These are phyloP conservation scores for Cnemophilus loriae DNA, from an alignment of 2,113 vertebrate genomes.

Conservation along the genomic window DNA sequence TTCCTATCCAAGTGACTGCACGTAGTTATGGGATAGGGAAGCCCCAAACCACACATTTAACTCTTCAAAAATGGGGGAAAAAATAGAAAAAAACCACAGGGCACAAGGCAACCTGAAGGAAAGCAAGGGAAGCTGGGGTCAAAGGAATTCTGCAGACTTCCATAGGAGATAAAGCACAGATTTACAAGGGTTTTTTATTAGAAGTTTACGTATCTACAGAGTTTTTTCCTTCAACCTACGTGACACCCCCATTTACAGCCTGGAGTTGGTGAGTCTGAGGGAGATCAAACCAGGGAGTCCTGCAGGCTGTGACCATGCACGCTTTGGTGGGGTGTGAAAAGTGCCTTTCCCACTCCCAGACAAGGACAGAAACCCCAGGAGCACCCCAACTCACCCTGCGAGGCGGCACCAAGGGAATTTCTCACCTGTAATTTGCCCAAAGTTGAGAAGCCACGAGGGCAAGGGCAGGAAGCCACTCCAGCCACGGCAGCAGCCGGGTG, in stretches of 20 bases:
- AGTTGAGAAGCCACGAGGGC: slow-evolving; percentile 76
- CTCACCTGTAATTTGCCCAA: slow-evolving; percentile 86
- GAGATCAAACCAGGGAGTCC: background rate
- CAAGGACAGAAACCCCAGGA: background rate
- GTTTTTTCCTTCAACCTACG: background rate
- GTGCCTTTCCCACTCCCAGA: background rate
- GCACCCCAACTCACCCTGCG: accelerated
- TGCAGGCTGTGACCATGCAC: background rate
- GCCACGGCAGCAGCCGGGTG: slow-evolving; percentile 49
- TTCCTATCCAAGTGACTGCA: background rate
- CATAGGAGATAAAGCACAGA: background rate
- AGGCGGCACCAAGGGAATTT: background rate
- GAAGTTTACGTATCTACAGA: accelerated
- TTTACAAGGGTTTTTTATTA: background rate
- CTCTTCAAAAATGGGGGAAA: background rate
- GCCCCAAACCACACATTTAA: background rate
- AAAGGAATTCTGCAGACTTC: background rate
- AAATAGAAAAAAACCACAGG: background rate
- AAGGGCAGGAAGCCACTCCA: slow-evolving; percentile 81
- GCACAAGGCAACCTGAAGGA: background rate
- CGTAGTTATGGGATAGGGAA: background rate
- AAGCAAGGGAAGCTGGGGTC: background rate
- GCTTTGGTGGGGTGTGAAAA: background rate
- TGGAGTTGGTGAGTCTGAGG: background rate
- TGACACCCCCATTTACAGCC: background rate